These are phyloP conservation scores for Melanotaenia duboulayi DNA, from an alignment of 2,113 vertebrate species.

Conservation along the genomic window DNA sequence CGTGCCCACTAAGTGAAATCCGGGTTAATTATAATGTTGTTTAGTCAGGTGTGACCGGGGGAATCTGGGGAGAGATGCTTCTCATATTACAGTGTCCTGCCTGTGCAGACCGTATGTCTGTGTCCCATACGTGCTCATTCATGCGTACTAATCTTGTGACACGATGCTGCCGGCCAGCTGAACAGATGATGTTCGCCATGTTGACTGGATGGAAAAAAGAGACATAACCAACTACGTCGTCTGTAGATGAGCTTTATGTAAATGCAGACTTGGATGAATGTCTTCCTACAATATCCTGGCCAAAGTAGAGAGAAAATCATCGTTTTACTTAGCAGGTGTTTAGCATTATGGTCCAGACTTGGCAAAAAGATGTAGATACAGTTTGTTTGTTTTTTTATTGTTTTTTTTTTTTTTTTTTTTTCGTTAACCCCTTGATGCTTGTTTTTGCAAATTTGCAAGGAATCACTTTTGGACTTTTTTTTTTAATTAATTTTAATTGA, in stretches of 20 bases:
- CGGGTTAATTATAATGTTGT: slow-evolving; percentile 61
- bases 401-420: no score
- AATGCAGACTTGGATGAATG: no score
- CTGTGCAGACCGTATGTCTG: neutral
- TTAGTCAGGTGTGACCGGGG: slow-evolving; percentile 61
- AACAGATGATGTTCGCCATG: slow-evolving; percentile 30
- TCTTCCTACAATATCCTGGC: no score
- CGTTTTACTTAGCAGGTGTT: no score
- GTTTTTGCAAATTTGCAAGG: no score
- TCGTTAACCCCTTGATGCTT: no score
- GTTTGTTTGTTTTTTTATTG: no score
- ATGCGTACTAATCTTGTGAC: slow-evolving; percentile 31
- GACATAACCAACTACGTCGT: neutral
- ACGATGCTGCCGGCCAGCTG: neutral
- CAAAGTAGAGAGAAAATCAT: no score
- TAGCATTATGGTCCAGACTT: no score
- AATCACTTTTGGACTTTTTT: no score
- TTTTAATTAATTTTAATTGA: no score
- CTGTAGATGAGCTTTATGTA: neutral
- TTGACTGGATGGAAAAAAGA: slow-evolving; percentile 6
- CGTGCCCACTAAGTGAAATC: slow-evolving; percentile 60
- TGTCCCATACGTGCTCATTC: slow-evolving; percentile 17
- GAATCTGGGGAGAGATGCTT: slow-evolving; percentile 25
- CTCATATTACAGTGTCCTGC: slow-evolving; percentile 16
- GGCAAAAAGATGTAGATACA: no score